Evolutionary conservation across 1,140 invertebrate species (phyloP), one percentile per base, ranked within the genome.

Genomic region (Coboldia fuscipes): DNA sequence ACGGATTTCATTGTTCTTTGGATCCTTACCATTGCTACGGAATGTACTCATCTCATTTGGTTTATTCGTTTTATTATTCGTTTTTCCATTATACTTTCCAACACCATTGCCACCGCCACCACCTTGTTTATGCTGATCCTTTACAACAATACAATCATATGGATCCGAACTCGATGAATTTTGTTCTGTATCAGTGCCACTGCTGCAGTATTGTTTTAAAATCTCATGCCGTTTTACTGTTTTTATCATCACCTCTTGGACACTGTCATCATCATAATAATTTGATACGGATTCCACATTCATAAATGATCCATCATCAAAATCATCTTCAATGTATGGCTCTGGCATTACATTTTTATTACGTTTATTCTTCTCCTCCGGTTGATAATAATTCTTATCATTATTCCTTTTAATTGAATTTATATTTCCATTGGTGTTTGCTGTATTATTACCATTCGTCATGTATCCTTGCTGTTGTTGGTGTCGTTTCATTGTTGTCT

Each of bases 121-220:
- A 40, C 45, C 54, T 52, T 16, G 52, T 45, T 38, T n/a, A n/a
- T n/a, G n/a, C n/a, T n/a, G 72, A 55, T 76, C 72, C 43, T 75
- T 69, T 18, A 76, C 71, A 13, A 77, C 68, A 32, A 77, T 76
- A 47, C 72, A 75, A 42, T 73, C 70, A 45, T 73, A 73, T 10
- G 69, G 69, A 60, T 73, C 70, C 18, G 70, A 71, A 44, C 68
- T 73, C 13, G 68, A 68, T 22, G 72, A 71, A 48, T 70, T 64
- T 22, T 60, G 60, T 38, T 70, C 67, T 30, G 58, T 63, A 44
- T 65, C 43, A 51, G 54, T 57, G 45, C 54, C 55, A 35, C 54
- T 57, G 18, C 61, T 71, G 36, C 67, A 67, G 50, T 74, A 72
- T 51, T 69, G 68, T 44, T 72, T 69, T 16, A 74, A 53, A 44